Conservation (phyloP, 2,113 vertebrate species). For the Sebastes fasciatus region DNA sequence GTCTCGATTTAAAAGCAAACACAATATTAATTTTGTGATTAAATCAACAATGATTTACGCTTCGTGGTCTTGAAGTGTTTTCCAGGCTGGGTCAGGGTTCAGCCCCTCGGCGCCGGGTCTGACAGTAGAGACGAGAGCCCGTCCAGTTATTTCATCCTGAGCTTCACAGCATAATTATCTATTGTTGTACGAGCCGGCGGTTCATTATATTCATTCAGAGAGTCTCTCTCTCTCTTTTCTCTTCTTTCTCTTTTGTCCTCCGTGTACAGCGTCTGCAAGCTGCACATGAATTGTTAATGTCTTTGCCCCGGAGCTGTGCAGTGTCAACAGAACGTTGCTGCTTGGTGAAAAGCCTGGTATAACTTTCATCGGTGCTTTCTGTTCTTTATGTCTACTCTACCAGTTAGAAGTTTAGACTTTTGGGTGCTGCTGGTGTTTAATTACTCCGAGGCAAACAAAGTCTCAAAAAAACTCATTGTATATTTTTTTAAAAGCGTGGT, state of each 20-base stretch:
- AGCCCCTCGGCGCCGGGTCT: not conserved
- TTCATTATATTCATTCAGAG: conserved; percentile 37
- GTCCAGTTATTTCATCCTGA: not conserved
- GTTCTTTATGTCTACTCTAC: not conserved
- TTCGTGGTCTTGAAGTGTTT: not conserved
- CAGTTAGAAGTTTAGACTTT: conserved; percentile 24
- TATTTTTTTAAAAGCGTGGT: not conserved
- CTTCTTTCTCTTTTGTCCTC: conserved; percentile 15
- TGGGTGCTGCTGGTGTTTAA: conserved; percentile 30
- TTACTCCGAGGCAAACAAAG: conserved; percentile 22
- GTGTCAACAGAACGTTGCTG: conserved; percentile 35
- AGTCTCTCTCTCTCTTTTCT: not conserved
- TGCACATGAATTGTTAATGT: conserved; percentile 60
- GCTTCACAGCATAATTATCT: conserved; percentile 35
- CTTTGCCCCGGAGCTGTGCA: conserved; percentile 46
- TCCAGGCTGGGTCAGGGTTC: not conserved
- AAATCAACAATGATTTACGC: not conserved
- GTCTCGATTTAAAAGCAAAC: not conserved
- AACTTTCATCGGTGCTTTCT: conserved; percentile 6
- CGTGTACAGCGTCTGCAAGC: conserved; percentile 42
- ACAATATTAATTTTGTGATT: not conserved
- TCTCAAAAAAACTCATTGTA: not conserved
- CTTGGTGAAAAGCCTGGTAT: not conserved
- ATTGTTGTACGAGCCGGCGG: not conserved
- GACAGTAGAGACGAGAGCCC: not conserved